phyloP scores from a whole-genome alignment of 2,113 vertebrate genomes.

The Lagopus muta region DNA sequence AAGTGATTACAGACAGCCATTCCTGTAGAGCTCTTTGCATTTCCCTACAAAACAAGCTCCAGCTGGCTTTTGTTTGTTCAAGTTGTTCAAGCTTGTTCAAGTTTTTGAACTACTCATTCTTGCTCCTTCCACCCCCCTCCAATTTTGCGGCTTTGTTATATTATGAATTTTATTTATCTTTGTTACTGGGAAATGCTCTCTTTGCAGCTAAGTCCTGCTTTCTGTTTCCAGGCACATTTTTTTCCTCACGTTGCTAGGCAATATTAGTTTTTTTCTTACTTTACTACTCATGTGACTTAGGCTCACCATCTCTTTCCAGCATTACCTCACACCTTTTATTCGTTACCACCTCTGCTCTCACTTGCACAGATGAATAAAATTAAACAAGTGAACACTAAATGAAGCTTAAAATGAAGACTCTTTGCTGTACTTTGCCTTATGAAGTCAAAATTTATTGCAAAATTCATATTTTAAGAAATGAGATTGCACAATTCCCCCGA shows the following conservation, averaged over 20 bases:
- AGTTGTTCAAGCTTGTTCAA: background rate
- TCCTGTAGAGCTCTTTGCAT: background rate
- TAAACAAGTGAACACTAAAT: background rate
- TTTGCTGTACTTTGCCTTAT: background rate
- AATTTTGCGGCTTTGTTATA: background rate
- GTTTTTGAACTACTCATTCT: background rate
- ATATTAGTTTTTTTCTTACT: slow-evolving; percentile 53
- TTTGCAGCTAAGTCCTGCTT: slow-evolving; percentile 38
- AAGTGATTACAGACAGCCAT: background rate
- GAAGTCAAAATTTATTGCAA: background rate
- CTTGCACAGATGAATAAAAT: background rate
- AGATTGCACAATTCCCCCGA: background rate
- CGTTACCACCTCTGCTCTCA: slow-evolving; percentile 13
- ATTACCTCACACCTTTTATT: slow-evolving; percentile 58
- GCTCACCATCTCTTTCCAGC: slow-evolving; percentile 15
- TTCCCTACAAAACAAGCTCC: background rate
- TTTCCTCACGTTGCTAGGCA: slow-evolving; percentile 41
- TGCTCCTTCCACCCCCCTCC: background rate
- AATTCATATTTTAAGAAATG: background rate
- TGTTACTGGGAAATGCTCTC: slow-evolving; percentile 19
- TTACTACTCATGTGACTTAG: slow-evolving; percentile 58
- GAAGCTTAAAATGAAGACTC: background rate
- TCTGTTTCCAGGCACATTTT: slow-evolving; percentile 40
- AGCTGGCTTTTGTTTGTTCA: background rate
- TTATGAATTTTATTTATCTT: slow-evolving; percentile 37